Evolutionary conservation across 2,888 invertebrate species (phyloP).

Genomic region (Gari tellinella): DNA sequence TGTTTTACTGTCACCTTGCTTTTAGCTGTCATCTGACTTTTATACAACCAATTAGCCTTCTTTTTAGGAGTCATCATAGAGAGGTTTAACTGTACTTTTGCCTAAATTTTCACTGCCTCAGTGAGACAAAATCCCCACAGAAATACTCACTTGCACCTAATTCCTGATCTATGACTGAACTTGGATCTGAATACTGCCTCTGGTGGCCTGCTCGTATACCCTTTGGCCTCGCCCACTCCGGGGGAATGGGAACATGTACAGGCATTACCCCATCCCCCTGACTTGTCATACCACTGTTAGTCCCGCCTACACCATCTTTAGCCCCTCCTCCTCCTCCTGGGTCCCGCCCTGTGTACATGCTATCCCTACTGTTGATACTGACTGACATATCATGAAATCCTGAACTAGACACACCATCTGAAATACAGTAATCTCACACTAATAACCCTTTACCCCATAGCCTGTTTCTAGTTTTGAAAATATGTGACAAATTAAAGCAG

Average conservation of each 20-base stretch:
- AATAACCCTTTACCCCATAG: too few species aligned
- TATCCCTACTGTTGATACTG: constrained; percentile 60
- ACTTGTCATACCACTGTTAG: constrained; percentile 27
- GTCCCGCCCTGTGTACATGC: constrained; percentile 53
- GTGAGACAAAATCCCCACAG: too few species aligned
- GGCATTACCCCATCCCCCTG: constrained; percentile 28
- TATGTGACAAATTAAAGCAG: too few species aligned
- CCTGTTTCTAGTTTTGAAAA: too few species aligned
- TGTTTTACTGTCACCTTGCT: too few species aligned
- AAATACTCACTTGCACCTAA: constrained; percentile 51
- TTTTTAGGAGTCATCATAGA: too few species aligned
- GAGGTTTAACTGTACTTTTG: too few species aligned
- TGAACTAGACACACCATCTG: constrained; percentile 50
- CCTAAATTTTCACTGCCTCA: too few species aligned
- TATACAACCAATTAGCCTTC: too few species aligned
- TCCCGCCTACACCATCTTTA: constrained; percentile 12
- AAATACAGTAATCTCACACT: too few species aligned
- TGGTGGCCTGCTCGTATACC: constrained; percentile 48
- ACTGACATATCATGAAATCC: constrained; percentile 60
- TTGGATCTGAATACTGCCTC: constrained; percentile 70
- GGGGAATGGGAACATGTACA: constrained; percentile 46
- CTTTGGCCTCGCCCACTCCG: constrained; percentile 43
- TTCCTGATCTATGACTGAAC: constrained; percentile 57
- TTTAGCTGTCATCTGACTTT: too few species aligned
- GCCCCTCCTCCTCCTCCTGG: constrained; percentile 56